Conservation (phyloP, 2,888 invertebrate species). For the Ophion ellenae region DNA sequence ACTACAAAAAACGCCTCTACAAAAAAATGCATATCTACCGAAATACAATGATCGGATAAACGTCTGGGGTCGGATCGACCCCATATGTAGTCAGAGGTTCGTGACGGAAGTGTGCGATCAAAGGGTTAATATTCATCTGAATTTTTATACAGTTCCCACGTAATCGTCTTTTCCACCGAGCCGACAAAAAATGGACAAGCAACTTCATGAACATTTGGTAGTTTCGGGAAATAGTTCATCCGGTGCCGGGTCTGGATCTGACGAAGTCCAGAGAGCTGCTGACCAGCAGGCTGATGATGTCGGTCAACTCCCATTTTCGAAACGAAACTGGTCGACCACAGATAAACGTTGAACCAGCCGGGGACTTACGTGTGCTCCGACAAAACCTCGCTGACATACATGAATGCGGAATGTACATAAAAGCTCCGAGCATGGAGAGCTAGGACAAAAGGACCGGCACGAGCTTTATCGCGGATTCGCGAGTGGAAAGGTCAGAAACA, state of each 20-base stretch:
- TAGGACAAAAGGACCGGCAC: constrained; percentile 41
- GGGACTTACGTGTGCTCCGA: background rate
- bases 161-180: background rate
- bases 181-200: background rate
- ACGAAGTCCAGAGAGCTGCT: constrained; percentile 14
- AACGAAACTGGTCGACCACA: background rate
- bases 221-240: background rate
- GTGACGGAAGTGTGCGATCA: too few species aligned
- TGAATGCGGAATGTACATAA: constrained; percentile 27
- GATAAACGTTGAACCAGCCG: background rate
- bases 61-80: too few species aligned
- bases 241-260: background rate
- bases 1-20: too few species aligned
- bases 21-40: too few species aligned
- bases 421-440: constrained; percentile 43
- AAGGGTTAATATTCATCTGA: background rate
- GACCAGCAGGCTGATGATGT: background rate
- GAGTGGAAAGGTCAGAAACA: background rate
- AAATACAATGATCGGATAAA: too few species aligned
- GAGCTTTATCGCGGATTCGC: constrained; percentile 30
- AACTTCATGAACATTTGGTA: background rate
- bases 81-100: too few species aligned
- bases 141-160: background rate
- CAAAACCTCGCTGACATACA: constrained; percentile 30
- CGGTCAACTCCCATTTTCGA: constrained; percentile 1